Evolutionary conservation across 2,113 vertebrate genomes (phyloP), one percentile per base, ranked within the genome.

Genomic region (Tichodroma muraria): DNA sequence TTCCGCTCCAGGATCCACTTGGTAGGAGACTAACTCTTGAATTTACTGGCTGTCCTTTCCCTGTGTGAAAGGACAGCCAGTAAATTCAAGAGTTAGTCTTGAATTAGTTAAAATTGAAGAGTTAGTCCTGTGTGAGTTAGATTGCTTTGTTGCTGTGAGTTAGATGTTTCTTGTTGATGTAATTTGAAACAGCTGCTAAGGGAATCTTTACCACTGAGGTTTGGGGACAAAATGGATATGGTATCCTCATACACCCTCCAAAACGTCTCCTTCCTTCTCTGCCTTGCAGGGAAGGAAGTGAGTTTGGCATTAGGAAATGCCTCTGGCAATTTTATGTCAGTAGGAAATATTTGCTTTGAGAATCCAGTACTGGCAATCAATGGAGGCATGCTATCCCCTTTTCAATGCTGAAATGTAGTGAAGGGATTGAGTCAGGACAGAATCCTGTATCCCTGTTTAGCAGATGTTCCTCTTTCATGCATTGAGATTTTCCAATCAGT

Each of bases 401-500:
- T 87, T 49, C 63, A 93, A 4, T 28, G 37, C 53, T 56, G 69
- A 63, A 93, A 69, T 47, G 10, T 21, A 81, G 60, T 3, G 13
- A 89, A 91, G 75, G 38, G 44, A 28, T 72, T 76, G 84, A 85
- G 42, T 89, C 40, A 89, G 63, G 78, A 49, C 78, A 91, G 54
- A 77, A 69, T 61, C 59, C 54, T 75, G 35, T 45, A 64, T 79
- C 35, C 75, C 47, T 66, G 54, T 77, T 92, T 54, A 92, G 75
- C 87, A 91, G 78, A 80, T 81, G 68, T 89, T 94, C 73, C 53
- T 91, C 81, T 92, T 88, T 92, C 60, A 64, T 71, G 65, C 44
- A 49, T 4, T 64, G 78, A 94, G 89, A 78, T 88, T 91, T 94
- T 93, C 93, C 85, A 77, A 54, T 85, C 85, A 70, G 54, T 90